These are phyloP conservation scores for Illadopsis cleaveri DNA, from an alignment of 2,113 vertebrate genomes.

Conservation along the genomic window DNA sequence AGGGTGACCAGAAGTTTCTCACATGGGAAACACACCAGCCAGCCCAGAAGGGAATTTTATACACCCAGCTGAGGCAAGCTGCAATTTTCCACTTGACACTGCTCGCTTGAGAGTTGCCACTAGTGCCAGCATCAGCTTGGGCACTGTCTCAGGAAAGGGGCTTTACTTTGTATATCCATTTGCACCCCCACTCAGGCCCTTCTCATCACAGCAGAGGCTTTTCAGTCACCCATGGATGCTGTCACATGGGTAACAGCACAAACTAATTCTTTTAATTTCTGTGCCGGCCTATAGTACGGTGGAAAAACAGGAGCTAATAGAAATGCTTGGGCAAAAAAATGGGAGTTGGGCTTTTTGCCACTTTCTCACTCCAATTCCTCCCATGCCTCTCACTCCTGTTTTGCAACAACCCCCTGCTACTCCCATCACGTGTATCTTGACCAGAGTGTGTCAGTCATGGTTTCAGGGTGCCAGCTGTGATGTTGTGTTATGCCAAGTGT, in stretches of 20 bases:
- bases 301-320: not conserved
- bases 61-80: not conserved
- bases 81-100: not conserved
- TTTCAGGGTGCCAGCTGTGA: slow-evolving; percentile 24
- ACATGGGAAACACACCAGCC: not conserved
- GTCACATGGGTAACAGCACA: not conserved
- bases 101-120: rapidly evolving
- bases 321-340: not conserved
- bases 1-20: not conserved
- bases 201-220: not conserved
- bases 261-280: not conserved
- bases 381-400: not conserved
- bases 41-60: not conserved
- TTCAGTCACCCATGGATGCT: not conserved
- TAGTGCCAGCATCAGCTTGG: not conserved
- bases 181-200: not conserved
- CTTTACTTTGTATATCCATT: not conserved
- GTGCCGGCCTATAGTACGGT: not conserved
- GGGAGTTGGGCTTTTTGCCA: slow-evolving; percentile 15
- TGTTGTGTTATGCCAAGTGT: not conserved
- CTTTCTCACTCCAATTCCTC: not conserved
- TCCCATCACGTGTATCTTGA: not conserved
- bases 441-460: not conserved
- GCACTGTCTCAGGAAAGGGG: not conserved
- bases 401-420: not conserved